Percentiles rank a stretch among this genome's conserved stretches.
Evolutionary conservation across 2,888 invertebrate genomes (phyloP).

Genomic region (Pyralis farinalis): DNA sequence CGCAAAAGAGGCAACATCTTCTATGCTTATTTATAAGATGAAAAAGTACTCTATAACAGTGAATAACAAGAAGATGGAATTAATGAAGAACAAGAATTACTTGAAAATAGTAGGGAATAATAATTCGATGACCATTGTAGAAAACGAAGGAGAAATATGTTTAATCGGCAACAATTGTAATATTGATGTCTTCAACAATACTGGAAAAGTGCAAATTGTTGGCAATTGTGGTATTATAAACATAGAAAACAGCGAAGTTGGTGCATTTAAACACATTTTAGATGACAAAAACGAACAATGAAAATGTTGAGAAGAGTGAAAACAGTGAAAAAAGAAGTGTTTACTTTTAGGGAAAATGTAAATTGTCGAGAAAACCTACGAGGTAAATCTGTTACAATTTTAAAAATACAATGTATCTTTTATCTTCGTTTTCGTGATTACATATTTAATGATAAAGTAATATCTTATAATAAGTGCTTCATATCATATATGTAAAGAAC

Average conservation of each 20-base stretch:
- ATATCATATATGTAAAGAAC: no score
- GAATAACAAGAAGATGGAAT: constrained; percentile 37
- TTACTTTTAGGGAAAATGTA: no score
- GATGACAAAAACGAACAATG: neutral
- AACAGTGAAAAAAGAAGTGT: no score
- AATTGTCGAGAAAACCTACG: no score
- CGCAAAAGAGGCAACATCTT: neutral
- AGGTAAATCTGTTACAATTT: no score
- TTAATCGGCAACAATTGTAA: constrained; percentile 37
- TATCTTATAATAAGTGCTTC: no score
- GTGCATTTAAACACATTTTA: neutral
- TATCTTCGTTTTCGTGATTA: no score
- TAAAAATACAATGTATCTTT: no score
- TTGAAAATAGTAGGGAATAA: constrained; percentile 41
- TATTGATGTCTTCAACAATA: constrained; percentile 34
- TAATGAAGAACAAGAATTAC: constrained; percentile 33
- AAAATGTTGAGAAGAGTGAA: no score
- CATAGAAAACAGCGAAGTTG: constrained; percentile 2
- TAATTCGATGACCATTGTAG: constrained; percentile 37
- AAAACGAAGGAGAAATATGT: constrained; percentile 36
- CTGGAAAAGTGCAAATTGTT: constrained; percentile 33
- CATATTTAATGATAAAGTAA: no score
- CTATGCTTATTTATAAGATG: constrained; percentile 19
- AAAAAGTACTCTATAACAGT: constrained; percentile 39
- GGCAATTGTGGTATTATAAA: constrained; percentile 21